These are phyloP conservation scores for Tetranychus urticae DNA, from an alignment of 1,140 invertebrate species.

Conservation along the genomic window DNA sequence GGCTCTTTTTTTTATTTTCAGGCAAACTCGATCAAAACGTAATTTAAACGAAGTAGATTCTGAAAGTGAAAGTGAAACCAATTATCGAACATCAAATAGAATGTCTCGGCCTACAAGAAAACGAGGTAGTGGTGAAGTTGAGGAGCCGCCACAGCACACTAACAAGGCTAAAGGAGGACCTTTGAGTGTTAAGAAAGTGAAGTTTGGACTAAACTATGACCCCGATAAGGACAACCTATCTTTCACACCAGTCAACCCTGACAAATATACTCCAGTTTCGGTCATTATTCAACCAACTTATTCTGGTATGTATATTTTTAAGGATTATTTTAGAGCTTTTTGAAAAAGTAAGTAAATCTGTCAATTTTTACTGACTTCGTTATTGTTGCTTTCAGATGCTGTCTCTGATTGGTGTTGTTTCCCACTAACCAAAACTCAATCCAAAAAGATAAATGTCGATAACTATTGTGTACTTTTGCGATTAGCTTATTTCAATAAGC, in stretches of 20 bases:
- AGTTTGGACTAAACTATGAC: background rate
- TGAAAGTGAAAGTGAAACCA: no score
- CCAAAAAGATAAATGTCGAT: background rate
- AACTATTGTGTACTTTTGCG: background rate
- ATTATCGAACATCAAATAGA: no score
- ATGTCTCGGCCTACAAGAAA: no score
- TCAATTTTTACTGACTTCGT: background rate
- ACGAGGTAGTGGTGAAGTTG: no score
- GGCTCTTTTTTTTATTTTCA: no score
- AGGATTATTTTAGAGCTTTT: background rate
- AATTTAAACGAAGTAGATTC: no score
- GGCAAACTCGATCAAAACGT: no score
- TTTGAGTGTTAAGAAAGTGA: background rate
- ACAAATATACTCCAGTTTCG: background rate
- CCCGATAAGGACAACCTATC: background rate
- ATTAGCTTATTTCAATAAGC: background rate
- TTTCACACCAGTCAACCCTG: background rate
- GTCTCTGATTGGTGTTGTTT: background rate
- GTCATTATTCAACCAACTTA: background rate
- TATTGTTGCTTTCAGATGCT: background rate
- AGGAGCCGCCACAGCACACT: no score
- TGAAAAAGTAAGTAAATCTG: background rate
- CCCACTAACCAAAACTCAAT: background rate
- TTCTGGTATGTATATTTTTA: background rate
- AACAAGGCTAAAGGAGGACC: background rate